Percentiles rank a stretch among this genome's conserved stretches.
Evolutionary conservation across 2,113 vertebrate species (phyloP).

Genomic region (Rana temporaria): DNA sequence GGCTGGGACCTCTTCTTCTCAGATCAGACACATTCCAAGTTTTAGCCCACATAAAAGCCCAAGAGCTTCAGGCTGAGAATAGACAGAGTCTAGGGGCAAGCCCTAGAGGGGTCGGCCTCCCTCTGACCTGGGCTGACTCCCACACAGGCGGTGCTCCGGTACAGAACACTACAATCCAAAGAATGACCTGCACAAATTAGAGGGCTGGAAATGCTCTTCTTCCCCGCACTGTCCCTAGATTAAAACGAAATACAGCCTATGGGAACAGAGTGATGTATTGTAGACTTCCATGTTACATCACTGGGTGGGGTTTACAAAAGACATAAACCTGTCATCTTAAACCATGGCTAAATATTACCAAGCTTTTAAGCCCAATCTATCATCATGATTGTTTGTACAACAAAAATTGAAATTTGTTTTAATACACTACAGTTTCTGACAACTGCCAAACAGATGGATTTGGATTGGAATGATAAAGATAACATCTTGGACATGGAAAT

Average conservation of each 20-base stretch:
- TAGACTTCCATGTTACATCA: neutral
- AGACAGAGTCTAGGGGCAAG: slow-evolving; percentile 13
- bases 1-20: slow-evolving; percentile 10
- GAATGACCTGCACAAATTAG: neutral
- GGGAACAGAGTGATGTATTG: neutral
- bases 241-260: neutral
- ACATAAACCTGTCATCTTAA: slow-evolving; percentile 1
- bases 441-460: too few relatives aligned
- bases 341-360: neutral
- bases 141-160: slow-evolving; percentile 22
- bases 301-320: slow-evolving; percentile 3
- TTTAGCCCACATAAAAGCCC: slow-evolving; percentile 29
- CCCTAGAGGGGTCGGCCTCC: neutral
- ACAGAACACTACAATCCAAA: neutral
- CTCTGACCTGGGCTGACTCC: slow-evolving; percentile 32
- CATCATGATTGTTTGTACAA: neutral
- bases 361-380: neutral
- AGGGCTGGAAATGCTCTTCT: neutral
- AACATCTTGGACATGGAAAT: too few relatives aligned
- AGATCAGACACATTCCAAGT: neutral
- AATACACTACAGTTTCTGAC: too few relatives aligned
- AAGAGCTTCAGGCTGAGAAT: slow-evolving; percentile 7
- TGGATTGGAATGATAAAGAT: too few relatives aligned
- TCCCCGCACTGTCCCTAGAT: neutral
- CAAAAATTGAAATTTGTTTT: too few relatives aligned